phyloP scores from a whole-genome alignment of 2,888 invertebrate genomes.

The Ariolimax columbianus region DNA sequence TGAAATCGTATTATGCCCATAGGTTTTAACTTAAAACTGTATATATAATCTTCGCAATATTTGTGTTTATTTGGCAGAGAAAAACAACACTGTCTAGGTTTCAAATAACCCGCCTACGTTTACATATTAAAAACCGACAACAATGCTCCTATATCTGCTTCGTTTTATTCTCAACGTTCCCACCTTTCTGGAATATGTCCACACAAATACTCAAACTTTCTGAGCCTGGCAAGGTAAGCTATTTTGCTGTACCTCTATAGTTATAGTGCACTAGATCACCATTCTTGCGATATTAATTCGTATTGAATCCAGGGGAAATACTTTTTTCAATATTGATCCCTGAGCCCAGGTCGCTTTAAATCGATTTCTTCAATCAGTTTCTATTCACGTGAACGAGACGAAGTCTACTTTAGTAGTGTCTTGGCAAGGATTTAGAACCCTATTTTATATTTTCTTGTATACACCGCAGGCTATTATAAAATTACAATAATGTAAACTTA shows the following conservation, averaged over 20 bases:
- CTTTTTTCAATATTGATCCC: constrained; percentile 19
- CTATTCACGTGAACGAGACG: background rate
- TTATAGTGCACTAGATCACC: background rate
- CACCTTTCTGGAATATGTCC: too few species aligned
- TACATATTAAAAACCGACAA: too few species aligned
- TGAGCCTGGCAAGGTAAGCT: too few species aligned
- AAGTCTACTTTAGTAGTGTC: background rate
- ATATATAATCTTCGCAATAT: too few species aligned
- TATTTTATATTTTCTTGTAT: background rate
- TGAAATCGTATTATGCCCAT: too few species aligned
- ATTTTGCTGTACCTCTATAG: background rate
- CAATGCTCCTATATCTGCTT: too few species aligned
- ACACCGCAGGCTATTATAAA: background rate
- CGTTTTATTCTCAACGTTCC: too few species aligned
- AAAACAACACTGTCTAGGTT: too few species aligned
- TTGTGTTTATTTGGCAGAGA: too few species aligned
- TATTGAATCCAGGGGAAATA: background rate
- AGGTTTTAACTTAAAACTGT: too few species aligned
- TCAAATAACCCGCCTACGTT: too few species aligned
- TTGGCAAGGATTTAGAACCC: background rate
- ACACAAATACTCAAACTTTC: too few species aligned
- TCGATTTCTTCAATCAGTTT: constrained; percentile 3
- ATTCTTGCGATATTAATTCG: background rate
- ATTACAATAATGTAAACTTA: background rate
- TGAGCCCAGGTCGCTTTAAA: background rate